phyloP scores from a whole-genome alignment of 2,888 invertebrate species.

The Paralinhomoeus sp. region DNA sequence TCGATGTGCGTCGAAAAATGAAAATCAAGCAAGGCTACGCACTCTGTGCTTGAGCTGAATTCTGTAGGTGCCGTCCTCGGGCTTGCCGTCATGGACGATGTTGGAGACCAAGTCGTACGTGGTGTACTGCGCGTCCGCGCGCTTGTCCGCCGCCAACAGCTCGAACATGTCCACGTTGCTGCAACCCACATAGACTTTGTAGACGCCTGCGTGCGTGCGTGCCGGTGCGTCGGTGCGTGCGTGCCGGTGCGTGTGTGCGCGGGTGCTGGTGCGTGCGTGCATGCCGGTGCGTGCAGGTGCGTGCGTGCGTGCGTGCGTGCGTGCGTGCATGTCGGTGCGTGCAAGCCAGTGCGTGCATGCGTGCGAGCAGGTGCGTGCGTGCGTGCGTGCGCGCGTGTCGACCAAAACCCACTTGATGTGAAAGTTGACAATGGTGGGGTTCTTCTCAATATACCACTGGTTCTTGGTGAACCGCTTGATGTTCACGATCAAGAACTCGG shows the following conservation, averaged over 20 bases:
- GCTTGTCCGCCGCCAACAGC: slow-evolving; percentile 55
- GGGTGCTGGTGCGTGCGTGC: no score
- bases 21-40: no score
- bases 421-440: slow-evolving; percentile 98
- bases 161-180: slow-evolving; percentile 94
- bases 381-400: no score
- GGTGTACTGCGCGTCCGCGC: slow-evolving; percentile 44
- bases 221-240: no score
- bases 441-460: slow-evolving; percentile 94
- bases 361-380: no score
- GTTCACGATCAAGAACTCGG: slow-evolving; percentile 76
- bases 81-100: slow-evolving; percentile 93
- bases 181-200: slow-evolving; percentile 23
- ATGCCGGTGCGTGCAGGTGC: no score
- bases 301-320: no score
- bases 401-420: slow-evolving; percentile 62
- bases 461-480: slow-evolving; percentile 96
- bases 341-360: no score
- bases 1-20: no score
- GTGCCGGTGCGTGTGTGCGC: no score
- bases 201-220: no score
- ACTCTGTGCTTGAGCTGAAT: slow-evolving; percentile 67
- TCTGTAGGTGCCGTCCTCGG: slow-evolving; percentile 69
- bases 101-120: slow-evolving; percentile 94
- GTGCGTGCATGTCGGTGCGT: no score